Evolutionary conservation across 2,888 invertebrate species (phyloP), one percentile per base, ranked within the genome.

Genomic region (Eristalis arbustorum): DNA sequence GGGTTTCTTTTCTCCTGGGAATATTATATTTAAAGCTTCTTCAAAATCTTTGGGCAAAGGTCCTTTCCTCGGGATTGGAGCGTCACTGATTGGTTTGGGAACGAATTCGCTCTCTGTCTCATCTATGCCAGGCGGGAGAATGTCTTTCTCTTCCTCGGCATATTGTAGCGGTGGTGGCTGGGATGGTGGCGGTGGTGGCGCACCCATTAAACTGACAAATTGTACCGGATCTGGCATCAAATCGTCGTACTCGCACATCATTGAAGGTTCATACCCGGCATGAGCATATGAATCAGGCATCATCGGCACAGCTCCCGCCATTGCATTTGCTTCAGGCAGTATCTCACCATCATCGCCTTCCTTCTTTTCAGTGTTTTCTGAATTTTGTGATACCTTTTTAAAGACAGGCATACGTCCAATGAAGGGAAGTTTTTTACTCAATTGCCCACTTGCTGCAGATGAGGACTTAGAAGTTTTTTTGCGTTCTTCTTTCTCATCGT

Each of bases 391-490:
- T 34, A 93, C 93, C 72, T 94, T 94, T 81, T 94, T 94, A 25
- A 96, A 96, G 13, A 97, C 94, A 0, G 97, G 97, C 95, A 97
- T 96, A 91, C 97, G 95, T 88, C 97, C 97, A 88, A 97, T 97
- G 89, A 97, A 97, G 0, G 97, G 97, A 91, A 97, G 93, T 91
- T 96, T 97, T 85, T 95, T 96, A 88, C 95, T 95, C 40, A 74
- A 59, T 23, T 88, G 69, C 13, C 79, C 90, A 34, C 83, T 2
- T 91, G 91, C 3, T 84, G 89, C 63, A n/a, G 88, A 42, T 8
- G 91, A 81, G 37, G 92, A 92, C 56, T 71, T 5, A 57, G 77
- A 77, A 22, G 84, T 61, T 40, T 88, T 90, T 81, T 91, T 91
- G 5, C 89, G 75, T 69, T 92, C 91, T 11, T 89, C 89, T 67